Base-by-base conservation (phyloP, 2,113 vertebrate genomes). In the Murina feae region DNA sequence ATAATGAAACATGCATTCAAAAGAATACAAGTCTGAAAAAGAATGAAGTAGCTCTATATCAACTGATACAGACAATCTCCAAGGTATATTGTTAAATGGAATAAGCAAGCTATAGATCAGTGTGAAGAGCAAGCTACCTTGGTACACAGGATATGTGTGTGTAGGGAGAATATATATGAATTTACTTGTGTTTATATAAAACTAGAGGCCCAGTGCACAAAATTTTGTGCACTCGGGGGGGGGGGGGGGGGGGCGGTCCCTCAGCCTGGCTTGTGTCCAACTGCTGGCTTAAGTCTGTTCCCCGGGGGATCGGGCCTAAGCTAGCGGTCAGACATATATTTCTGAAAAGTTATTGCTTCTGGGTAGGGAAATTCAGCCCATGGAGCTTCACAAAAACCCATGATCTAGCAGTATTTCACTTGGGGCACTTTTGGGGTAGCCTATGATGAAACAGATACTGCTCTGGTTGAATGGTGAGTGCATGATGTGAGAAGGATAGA, bases 341-440 rank as follows among this genome's bases (percentile, higher is more conserved):
- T 94, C 69, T 94, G 68, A 60, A 91, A 86, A 89, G 13, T 88
- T 91, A 60, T 9, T 58, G 44, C 66, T 69, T 92, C 37, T 72
- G 32, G 25, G 74, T 55, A 84, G 51, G 20, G n/a, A 93, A 80
- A 96, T 76, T 90, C 32, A 94, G 72, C 44, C 42, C 49, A 39
- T 5, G 21, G 9, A 86, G 20, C 21, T 39, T 60, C 60, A 91
- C 60, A 68, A 49, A 81, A 68, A 68, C 32, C 51, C 47, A 17
- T 13, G 87, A 39, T 84, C 10, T 39, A 25, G 30, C 1, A 44
- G 25, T 74, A 35, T 92, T 76, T 94, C 81, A 44, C 8, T 9
- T 47, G 51, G 63, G 58, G 16, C 55, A 35, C 25, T 79, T 95
- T 84, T 5, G 14, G 47, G 65, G 71, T 74, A 79, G 18, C 23